Base-by-base conservation (phyloP, 2,888 invertebrate genomes). In the Eristalis pertinax region DNA sequence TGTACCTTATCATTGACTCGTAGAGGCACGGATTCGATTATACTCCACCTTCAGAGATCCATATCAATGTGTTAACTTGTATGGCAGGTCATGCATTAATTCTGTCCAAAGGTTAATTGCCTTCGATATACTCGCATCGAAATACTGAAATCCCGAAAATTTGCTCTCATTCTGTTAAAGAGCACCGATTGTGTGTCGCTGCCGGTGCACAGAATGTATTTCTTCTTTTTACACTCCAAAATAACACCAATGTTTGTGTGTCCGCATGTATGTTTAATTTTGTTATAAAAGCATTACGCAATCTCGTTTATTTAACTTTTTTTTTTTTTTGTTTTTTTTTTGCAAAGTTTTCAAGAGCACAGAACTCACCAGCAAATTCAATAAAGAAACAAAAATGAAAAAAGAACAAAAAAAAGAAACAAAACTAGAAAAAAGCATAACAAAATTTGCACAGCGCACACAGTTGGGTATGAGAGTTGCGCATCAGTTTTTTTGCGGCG, bases 221-320 rank as follows among this genome's bases (percentile, higher is more conserved):
- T 50, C 50, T 50, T 50, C 50, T 50, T 10, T 19, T 8, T 8
- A 50, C 50, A 19, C 50, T 19, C 19, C 50, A 3, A 50, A 50
- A n/a, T 19, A 19, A 65, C 64, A 65, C 64, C 22, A 65, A 38
- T 29, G 38, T 38, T 2, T 65, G 13, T 38, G 38, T 50, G 50
- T 50, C 50, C 29, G 29, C 32, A 32, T 63, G 32, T 63, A 19
- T 32, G 32, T 65, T 74, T 74, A 38, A 63, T 69, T 81, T 69
- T 81, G 58, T 81, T 69, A 81, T 81, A 75, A 81, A 81, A 56
- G 68, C 64, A 69, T 81, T 81, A 81, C 81, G 81, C 81, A 81
- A 81, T 81, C 74, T 68, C 62, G 29, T 81, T 74, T 75, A 56
- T 68, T 81, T 38, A 63, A 56, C 38, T 38, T 74, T 63, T 68